A percentile compares a stretch with the other conserved stretches of the same genome.
Conservation (phyloP, 2,888 invertebrate species). For the Epirrita christyi region DNA sequence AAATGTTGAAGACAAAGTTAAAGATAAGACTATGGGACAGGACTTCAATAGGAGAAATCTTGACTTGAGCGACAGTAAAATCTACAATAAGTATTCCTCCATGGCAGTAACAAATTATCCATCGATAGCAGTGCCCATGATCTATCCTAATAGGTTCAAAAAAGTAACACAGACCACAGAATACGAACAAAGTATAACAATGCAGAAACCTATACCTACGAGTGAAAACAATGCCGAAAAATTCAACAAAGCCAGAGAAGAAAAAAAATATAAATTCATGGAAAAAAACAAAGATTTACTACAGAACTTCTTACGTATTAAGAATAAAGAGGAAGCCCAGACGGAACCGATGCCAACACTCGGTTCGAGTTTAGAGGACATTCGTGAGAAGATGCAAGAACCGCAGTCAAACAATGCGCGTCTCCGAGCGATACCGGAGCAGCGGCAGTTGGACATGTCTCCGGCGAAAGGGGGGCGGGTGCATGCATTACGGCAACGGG, state of each 20-base stretch:
- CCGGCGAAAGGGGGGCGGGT: constrained; percentile 56
- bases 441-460: constrained; percentile 60
- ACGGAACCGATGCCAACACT: constrained; percentile 5
- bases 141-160: background rate
- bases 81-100: constrained; percentile 7
- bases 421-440: constrained; percentile 31
- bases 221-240: background rate
- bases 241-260: constrained; percentile 23
- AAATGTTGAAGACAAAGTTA: background rate
- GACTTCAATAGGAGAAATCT: constrained; percentile 3
- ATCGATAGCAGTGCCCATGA: background rate
- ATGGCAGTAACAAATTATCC: constrained; percentile 3
- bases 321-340: background rate
- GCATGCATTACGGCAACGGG: constrained; percentile 49
- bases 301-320: constrained; percentile 32
- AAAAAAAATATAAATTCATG: constrained; percentile 43
- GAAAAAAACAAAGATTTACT: constrained; percentile 42
- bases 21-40: background rate
- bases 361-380: background rate
- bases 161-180: background rate
- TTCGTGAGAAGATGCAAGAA: background rate
- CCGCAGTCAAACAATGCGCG: background rate
- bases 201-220: background rate
- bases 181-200: no score
- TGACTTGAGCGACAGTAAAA: constrained; percentile 5